phyloP scores from a whole-genome alignment of 2,888 invertebrate genomes.

The Aporophyla nigra region DNA sequence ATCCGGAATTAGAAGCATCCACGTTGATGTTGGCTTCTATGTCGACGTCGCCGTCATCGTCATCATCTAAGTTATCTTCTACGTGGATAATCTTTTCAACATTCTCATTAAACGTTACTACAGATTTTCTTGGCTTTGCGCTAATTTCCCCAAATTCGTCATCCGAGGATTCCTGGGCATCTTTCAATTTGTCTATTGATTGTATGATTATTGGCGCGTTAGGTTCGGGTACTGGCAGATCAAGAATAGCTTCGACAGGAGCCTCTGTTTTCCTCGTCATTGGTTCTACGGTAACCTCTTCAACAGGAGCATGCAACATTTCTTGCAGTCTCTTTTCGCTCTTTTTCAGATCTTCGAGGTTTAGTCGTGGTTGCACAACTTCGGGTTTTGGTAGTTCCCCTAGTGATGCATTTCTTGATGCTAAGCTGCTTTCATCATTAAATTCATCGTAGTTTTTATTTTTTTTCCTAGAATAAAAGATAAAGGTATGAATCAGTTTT shows the following conservation, averaged over 20 bases:
- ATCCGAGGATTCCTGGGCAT: slow-evolving; percentile 78
- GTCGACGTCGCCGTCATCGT: slow-evolving; percentile 2
- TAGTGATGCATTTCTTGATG: slow-evolving; percentile 75
- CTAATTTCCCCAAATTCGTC: slow-evolving; percentile 86
- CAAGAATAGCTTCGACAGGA: slow-evolving; percentile 70
- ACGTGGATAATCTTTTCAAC: slow-evolving; percentile 89
- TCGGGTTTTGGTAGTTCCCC: slow-evolving; percentile 73
- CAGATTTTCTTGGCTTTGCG: slow-evolving; percentile 83
- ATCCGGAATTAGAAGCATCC: slow-evolving; percentile 64
- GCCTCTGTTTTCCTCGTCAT: slow-evolving; percentile 62
- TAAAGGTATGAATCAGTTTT: slow-evolving; percentile 60
- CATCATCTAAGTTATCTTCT: slow-evolving; percentile 77
- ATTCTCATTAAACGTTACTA: slow-evolving; percentile 90
- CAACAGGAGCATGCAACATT: slow-evolving; percentile 80
- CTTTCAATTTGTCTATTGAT: slow-evolving; percentile 86
- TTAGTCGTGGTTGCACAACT: slow-evolving; percentile 76
- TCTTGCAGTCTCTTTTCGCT: slow-evolving; percentile 85
- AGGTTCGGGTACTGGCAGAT: slow-evolving; percentile 73
- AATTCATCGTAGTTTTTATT: slow-evolving; percentile 79
- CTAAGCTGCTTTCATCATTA: slow-evolving; percentile 78
- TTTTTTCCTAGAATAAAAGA: slow-evolving; percentile 77
- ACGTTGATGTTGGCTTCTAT: neutral
- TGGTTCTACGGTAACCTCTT: slow-evolving; percentile 70
- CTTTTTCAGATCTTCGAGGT: slow-evolving; percentile 83
- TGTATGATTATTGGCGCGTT: slow-evolving; percentile 82